A percentile compares a stretch with the other conserved stretches of the same genome.
These are phyloP conservation scores for Caloenas nicobarica DNA, from an alignment of 2,113 vertebrate genomes.

Conservation along the genomic window DNA sequence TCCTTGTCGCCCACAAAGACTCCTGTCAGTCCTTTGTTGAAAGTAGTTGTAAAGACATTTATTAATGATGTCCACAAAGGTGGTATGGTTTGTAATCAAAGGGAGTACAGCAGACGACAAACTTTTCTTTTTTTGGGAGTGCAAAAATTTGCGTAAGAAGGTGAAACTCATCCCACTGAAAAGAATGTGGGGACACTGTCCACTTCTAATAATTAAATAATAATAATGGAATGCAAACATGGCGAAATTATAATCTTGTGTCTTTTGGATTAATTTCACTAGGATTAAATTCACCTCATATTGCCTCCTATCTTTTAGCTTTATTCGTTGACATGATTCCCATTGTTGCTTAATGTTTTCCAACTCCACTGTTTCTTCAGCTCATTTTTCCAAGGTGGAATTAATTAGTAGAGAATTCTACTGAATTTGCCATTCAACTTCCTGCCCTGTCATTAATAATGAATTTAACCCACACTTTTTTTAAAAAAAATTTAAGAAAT, in stretches of 20 bases:
- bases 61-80: background rate
- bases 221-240: background rate
- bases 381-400: background rate
- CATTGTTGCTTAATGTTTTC: background rate
- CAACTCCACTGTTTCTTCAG: background rate
- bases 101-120: background rate
- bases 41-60: background rate
- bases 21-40: background rate
- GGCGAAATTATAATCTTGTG: background rate
- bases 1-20: background rate
- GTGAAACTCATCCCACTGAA: background rate
- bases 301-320: background rate
- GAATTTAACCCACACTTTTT: background rate
- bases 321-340: background rate
- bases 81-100: background rate
- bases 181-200: background rate
- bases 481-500: background rate
- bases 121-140: background rate
- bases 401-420: background rate
- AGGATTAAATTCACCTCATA: background rate
- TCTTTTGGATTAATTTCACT: background rate
- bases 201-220: background rate
- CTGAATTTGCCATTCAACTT: background rate
- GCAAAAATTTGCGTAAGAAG: background rate
- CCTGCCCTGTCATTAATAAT: background rate